Base-by-base conservation (phyloP, 2,888 invertebrate species). In the Drosophila testacea region DNA sequence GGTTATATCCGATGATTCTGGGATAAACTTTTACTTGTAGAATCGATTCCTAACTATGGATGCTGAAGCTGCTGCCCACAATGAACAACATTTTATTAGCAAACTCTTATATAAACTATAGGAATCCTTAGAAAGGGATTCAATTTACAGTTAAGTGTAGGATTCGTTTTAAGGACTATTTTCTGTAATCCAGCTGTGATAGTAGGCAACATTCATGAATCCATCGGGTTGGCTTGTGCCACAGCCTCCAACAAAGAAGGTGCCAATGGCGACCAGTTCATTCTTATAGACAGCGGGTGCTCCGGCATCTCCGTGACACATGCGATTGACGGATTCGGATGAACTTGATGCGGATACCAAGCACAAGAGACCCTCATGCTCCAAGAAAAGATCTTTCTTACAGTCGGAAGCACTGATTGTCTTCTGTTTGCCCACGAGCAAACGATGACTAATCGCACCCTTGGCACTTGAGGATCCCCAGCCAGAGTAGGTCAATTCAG, bases 261-360 rank as follows among this genome's bases (percentile, higher is more conserved):
- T 80, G 47, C 87, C 91, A 32, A 92, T 82, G 66, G 88, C 92
- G 28, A 92, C 91, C 16, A 92, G 64, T 60, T 90, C 73, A 0
- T 84, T 73, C 0, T 89, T 63, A 52, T 89, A 90, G 2, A 88
- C 74, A 7, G 92, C 91, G 54, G 92, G 92, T 39, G 91, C 91
- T 9, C 92, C 92, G 3, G 90, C 91, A 59, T 92, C 92, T 4
- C 91, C 91, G 16, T 77, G 70, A 60, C 92, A 92, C 4, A 89
- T 83, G 4, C 92, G 92, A 27, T 78, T 73, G 6, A 6, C 30
- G 16, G 47, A 0, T 0, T 30, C 32, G 0, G 61, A 39, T 0
- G 69, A 44, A 1, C 69, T 67, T 0, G 48, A 10, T 4, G 50
- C 39, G 50, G 91, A 90, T 4, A 66, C 80, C 59, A 92, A 73